Conservation (phyloP, 2,888 invertebrate species). For the Neoascia interrupta region DNA sequence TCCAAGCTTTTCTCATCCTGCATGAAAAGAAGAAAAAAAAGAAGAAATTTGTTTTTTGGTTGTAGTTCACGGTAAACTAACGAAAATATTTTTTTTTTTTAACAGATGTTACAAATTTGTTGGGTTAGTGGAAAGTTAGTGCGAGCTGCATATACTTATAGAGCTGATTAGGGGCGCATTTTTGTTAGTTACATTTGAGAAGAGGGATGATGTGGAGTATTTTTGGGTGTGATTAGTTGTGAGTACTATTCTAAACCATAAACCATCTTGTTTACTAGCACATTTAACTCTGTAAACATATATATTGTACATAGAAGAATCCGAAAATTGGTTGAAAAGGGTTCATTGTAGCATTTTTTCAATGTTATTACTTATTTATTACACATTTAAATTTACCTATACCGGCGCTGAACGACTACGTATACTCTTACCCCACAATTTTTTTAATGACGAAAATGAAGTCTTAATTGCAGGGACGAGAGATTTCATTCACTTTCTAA, state of each 20-base stretch:
- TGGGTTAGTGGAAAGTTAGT: constrained; percentile 62
- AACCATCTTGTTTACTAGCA: constrained; percentile 15
- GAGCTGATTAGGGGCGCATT: constrained; percentile 11
- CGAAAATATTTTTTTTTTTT: constrained; percentile 20
- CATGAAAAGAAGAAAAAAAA: constrained; percentile 77
- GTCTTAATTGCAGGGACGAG: too few relatives aligned
- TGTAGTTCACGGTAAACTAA: constrained; percentile 51
- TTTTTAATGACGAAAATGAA: too few relatives aligned
- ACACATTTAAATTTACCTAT: too few relatives aligned
- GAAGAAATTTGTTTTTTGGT: constrained; percentile 36
- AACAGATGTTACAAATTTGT: constrained; percentile 7
- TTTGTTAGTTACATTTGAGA: constrained; percentile 42
- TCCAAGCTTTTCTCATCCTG: constrained; percentile 87
- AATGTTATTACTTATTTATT: too few relatives aligned
- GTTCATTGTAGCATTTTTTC: too few relatives aligned
- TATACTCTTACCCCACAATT: too few relatives aligned
- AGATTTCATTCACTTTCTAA: too few relatives aligned
- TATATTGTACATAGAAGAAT: too few relatives aligned
- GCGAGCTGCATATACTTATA: constrained; percentile 50
- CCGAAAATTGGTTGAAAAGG: too few relatives aligned
- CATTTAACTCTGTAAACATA: constrained; percentile 49
- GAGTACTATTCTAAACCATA: background rate
- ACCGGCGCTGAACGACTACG: too few relatives aligned
- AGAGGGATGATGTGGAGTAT: constrained; percentile 2
- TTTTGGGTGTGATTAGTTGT: background rate